phyloP scores from a whole-genome alignment of 2,888 invertebrate genomes.

The Oegoconia quadripuncta region DNA sequence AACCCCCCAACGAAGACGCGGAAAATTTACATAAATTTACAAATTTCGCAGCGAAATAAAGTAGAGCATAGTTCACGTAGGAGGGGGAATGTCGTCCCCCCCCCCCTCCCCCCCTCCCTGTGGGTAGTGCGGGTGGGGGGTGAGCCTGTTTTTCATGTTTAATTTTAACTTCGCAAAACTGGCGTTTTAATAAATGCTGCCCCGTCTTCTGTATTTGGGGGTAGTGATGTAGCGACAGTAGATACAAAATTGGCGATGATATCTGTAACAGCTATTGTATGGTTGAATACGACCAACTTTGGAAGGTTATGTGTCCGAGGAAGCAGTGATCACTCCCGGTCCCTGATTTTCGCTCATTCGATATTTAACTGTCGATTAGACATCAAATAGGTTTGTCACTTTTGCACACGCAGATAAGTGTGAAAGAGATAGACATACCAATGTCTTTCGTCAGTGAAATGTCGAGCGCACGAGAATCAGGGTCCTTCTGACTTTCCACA shows the following conservation, averaged over 20 bases:
- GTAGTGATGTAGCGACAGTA: constrained; percentile 4
- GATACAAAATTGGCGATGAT: background rate
- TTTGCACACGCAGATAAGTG: too few relatives aligned
- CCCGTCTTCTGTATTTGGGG: constrained; percentile 32
- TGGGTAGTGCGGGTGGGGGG: constrained; percentile 22
- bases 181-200: constrained; percentile 73
- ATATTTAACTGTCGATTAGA: too few relatives aligned
- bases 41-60: constrained; percentile 75
- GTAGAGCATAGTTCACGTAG: constrained; percentile 55
- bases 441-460: too few relatives aligned
- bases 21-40: constrained; percentile 78
- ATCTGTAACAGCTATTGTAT: too few relatives aligned
- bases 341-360: too few relatives aligned
- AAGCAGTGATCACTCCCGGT: too few relatives aligned
- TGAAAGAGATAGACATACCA: too few relatives aligned
- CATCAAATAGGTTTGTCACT: too few relatives aligned
- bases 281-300: too few relatives aligned
- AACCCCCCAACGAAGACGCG: constrained; percentile 66
- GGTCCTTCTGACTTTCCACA: too few relatives aligned
- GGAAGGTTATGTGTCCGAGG: too few relatives aligned
- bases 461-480: too few relatives aligned
- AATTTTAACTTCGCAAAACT: constrained; percentile 77
- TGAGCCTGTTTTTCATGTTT: constrained; percentile 75
- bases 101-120: constrained; percentile 12
- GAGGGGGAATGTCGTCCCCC: constrained; percentile 15